Conservation (phyloP, 2,888 invertebrate species). For the Pardosa pseudoannulata region DNA sequence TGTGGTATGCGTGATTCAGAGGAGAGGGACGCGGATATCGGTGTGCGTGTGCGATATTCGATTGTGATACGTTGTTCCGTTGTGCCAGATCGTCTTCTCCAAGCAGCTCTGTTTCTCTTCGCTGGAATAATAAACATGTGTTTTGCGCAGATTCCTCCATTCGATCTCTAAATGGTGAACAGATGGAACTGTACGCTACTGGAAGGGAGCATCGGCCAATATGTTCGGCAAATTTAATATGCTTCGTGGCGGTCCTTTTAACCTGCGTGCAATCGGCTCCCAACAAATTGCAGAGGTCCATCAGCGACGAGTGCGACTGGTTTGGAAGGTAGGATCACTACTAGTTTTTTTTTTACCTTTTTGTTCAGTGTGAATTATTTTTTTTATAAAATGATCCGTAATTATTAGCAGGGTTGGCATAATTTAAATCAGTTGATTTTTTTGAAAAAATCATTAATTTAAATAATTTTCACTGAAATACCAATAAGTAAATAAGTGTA, state of each 20-base stretch:
- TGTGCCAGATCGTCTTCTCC: too few relatives aligned
- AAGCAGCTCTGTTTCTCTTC: too few relatives aligned
- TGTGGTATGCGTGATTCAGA: background rate
- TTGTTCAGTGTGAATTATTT: background rate
- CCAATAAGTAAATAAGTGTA: too few relatives aligned
- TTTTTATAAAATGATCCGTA: background rate
- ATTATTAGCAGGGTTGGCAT: too few relatives aligned
- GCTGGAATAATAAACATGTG: background rate
- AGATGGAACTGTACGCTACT: conserved; percentile 8
- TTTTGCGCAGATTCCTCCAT: background rate
- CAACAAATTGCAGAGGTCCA: background rate
- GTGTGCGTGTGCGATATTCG: too few relatives aligned
- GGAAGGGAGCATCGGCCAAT: background rate
- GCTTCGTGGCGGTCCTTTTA: background rate
- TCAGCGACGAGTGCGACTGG: conserved; percentile 42
- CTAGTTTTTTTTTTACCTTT: too few relatives aligned
- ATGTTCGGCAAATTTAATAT: background rate
- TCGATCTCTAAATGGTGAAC: conserved; percentile 3
- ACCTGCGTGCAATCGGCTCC: background rate
- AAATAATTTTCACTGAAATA: too few relatives aligned
- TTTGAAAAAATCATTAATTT: too few relatives aligned
- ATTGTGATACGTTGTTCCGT: too few relatives aligned
- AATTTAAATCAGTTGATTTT: too few relatives aligned
- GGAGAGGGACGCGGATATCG: background rate
- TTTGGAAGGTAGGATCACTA: conserved; percentile 46